phyloP scores from a whole-genome alignment of 2,888 invertebrate genomes.

The Drosophila mayaguana region DNA sequence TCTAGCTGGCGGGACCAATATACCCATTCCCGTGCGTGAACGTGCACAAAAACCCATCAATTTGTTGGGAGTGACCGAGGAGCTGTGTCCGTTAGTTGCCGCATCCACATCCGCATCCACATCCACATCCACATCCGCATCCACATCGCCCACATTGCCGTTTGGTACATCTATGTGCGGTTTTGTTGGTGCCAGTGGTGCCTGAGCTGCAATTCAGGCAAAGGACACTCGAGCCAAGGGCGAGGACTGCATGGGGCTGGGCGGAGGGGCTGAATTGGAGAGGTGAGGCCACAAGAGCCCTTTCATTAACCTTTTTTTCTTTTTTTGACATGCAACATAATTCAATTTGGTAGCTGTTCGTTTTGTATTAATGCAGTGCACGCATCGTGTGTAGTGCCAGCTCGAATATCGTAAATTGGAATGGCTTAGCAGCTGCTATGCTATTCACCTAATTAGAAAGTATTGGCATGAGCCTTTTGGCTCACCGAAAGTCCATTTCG shows the following conservation, averaged over 20 bases:
- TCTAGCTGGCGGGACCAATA: background rate
- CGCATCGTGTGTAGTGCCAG: conserved; percentile 42
- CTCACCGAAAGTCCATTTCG: background rate
- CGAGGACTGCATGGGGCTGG: background rate
- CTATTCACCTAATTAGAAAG: conserved; percentile 10
- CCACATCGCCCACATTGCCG: conserved; percentile 27
- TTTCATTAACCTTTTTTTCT: conserved; percentile 72
- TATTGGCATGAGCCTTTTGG: conserved; percentile 19
- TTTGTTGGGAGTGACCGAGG: conserved; percentile 50
- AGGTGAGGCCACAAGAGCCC: conserved; percentile 10
- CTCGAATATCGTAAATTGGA: conserved; percentile 1
- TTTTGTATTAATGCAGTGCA: conserved; percentile 73
- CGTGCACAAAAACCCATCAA: conserved; percentile 49
- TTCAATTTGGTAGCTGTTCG: conserved; percentile 67
- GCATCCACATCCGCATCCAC: conserved; percentile 30
- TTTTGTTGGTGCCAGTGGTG: conserved; percentile 22
- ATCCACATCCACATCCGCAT: conserved; percentile 7
- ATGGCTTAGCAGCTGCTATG: conserved; percentile 1
- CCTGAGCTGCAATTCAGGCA: conserved; percentile 1
- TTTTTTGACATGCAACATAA: conserved; percentile 68
- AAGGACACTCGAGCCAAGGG: conserved; percentile 4
- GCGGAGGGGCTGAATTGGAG: too few species aligned
- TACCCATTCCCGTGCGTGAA: background rate
- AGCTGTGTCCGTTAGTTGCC: conserved; percentile 42
- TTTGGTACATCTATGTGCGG: conserved; percentile 54